Evolutionary conservation across 1,140 invertebrate genomes (phyloP), one percentile per base, ranked within the genome.

Genomic region (Metopolophium dirhodum): DNA sequence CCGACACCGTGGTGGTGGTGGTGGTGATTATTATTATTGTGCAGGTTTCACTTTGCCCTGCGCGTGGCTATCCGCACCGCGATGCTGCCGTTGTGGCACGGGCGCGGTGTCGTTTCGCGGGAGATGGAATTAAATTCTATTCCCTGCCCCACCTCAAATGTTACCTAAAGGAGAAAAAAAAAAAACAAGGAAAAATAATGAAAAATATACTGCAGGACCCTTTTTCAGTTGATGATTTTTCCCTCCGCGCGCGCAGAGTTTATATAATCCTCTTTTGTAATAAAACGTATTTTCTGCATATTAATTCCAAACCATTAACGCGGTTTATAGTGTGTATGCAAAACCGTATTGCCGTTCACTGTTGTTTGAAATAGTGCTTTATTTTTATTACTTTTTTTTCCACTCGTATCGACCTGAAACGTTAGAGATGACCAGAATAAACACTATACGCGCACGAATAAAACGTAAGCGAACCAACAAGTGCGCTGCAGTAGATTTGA

Each of bases 291-390:
- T 93, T 85, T 51, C 91, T 85, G 91, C 91, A 93, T 93, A 93
- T 93, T 93, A 93, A 93, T 93, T 93, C 91, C 77, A n/a, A 93
- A 93, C 91, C 91, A 86, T 93, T 93, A 93, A 93, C 91, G 91
- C 91, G 91, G 91, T 93, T 93, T 93, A 92, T 92, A 92, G 68
- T 41, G 47, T 57, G 49, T 30, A 93, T 83, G 49, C 82, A 41
- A 45, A 68, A 86, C 61, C 35, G 68, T 92, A 82, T 91, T n/a
- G 3, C n/a, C 61, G 41, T 47, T 47, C 47, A 51, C 54, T 77
- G 77, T n/a, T 37, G 91, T 51, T 30, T 23, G 49, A 37, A 54
- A 93, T 54, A 22, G 49, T 54, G 82, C 82, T 85, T 82, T 83
- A 45, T 54, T 93, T 93, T 85, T 86, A 92, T 92, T 83, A 41